Conservation (phyloP, 2,113 vertebrate genomes). For the Pleuronectes platessa region DNA sequence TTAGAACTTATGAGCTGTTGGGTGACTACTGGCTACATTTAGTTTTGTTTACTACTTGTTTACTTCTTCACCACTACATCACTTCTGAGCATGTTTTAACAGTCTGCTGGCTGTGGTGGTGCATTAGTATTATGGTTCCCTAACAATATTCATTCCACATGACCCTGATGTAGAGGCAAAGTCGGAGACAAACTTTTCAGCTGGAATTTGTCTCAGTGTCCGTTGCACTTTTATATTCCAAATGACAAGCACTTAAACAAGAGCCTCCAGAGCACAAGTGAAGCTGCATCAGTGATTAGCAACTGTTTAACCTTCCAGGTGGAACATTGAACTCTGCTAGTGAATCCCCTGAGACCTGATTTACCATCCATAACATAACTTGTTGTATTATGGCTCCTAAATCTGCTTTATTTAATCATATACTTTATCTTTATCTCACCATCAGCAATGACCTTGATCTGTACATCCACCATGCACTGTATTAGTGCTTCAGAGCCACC, state of each 20-base stretch:
- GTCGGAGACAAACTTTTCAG: neutral
- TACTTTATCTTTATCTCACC: neutral
- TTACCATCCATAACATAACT: too few species aligned
- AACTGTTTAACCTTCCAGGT: neutral
- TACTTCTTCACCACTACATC: neutral
- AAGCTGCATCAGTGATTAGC: neutral
- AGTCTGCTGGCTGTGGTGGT: too few species aligned
- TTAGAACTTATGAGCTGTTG: neutral
- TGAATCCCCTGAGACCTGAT: neutral
- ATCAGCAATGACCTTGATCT: neutral
- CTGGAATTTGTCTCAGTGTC: too few species aligned
- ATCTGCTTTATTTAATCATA: too few species aligned
- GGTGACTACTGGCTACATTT: neutral
- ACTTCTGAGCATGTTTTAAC: too few species aligned
- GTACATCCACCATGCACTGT: neutral
- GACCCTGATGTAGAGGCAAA: too few species aligned
- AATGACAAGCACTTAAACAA: neutral
- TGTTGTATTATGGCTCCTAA: too few species aligned
- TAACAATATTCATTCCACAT: neutral
- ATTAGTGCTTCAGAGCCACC: too few species aligned
- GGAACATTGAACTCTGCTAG: neutral
- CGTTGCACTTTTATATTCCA: too few species aligned
- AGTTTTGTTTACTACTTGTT: neutral
- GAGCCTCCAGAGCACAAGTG: neutral
- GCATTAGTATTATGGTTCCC: too few species aligned